phyloP scores from a whole-genome alignment of 2,888 invertebrate genomes.

The Mayetiola destructor region DNA sequence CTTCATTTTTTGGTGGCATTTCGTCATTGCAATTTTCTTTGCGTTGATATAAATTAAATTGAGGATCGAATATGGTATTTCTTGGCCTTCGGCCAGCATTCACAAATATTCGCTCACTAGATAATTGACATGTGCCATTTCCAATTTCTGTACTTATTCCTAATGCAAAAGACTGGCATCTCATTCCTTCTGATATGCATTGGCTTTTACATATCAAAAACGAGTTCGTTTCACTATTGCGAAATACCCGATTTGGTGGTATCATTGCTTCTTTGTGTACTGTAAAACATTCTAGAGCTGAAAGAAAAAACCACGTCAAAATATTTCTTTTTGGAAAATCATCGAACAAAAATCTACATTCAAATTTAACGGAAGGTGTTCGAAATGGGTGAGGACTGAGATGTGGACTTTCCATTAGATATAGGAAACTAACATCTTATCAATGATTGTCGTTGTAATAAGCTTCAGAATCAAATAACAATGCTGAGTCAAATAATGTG shows the following conservation, averaged over 20 bases:
- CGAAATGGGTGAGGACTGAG: neutral
- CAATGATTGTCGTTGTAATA: too few relatives aligned
- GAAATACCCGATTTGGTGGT: slow-evolving; percentile 43
- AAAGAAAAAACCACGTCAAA: too few relatives aligned
- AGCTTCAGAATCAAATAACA: too few relatives aligned
- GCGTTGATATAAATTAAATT: slow-evolving; percentile 45
- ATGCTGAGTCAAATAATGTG: too few relatives aligned
- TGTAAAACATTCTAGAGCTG: slow-evolving; percentile 45
- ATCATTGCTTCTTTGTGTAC: slow-evolving; percentile 48
- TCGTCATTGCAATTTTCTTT: slow-evolving; percentile 37
- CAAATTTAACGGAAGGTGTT: neutral
- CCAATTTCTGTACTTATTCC: slow-evolving; percentile 47
- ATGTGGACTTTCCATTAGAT: too few relatives aligned
- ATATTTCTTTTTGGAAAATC: too few relatives aligned
- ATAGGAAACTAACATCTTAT: too few relatives aligned
- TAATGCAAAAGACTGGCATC: slow-evolving; percentile 48
- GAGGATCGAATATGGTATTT: slow-evolving; percentile 41
- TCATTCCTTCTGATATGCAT: slow-evolving; percentile 45
- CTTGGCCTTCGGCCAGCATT: slow-evolving; percentile 37
- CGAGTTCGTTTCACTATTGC: slow-evolving; percentile 44
- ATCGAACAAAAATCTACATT: neutral
- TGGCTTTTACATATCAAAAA: slow-evolving; percentile 46
- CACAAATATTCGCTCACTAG: slow-evolving; percentile 36
- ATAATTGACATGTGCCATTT: slow-evolving; percentile 46
- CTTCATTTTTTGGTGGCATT: slow-evolving; percentile 3